These are phyloP conservation scores for Loriculus beryllinus DNA, from an alignment of 2,797 vertebrate genomes.

Conservation along the genomic window DNA sequence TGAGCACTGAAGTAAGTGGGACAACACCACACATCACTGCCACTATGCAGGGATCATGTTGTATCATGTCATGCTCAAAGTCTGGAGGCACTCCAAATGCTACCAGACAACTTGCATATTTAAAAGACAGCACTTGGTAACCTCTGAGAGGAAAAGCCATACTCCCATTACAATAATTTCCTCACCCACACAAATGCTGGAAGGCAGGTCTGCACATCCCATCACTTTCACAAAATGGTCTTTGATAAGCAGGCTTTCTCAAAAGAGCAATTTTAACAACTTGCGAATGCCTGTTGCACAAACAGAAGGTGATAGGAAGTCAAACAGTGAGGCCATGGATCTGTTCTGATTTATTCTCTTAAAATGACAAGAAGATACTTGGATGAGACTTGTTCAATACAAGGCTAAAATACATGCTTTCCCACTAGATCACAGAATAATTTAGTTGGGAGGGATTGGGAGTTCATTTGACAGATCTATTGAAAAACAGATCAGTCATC, in stretches of 20 bases:
- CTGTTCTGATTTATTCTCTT: neutral
- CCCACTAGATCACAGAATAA: neutral
- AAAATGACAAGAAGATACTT: neutral
- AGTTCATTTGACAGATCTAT: neutral
- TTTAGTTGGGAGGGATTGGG: neutral
- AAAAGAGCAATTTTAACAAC: neutral
- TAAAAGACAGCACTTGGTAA: neutral
- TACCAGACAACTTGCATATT: neutral
- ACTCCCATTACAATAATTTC: neutral
- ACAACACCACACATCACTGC: rapidly evolving
- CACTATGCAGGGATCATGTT: neutral
- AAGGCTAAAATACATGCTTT: neutral
- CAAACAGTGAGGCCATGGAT: neutral
- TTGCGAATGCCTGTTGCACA: neutral
- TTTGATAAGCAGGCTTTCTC: neutral
- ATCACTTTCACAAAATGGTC: neutral
- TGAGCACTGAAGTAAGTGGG: neutral
- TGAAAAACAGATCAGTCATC: neutral
- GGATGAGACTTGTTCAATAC: neutral
- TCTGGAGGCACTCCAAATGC: neutral
- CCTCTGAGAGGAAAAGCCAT: neutral
- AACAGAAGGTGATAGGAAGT: neutral
- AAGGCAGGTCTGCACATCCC: neutral
- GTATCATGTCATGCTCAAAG: rapidly evolving
- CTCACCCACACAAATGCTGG: neutral